Conservation (phyloP, 2,113 vertebrate genomes). For the Microcebus lehilahytsara region DNA sequence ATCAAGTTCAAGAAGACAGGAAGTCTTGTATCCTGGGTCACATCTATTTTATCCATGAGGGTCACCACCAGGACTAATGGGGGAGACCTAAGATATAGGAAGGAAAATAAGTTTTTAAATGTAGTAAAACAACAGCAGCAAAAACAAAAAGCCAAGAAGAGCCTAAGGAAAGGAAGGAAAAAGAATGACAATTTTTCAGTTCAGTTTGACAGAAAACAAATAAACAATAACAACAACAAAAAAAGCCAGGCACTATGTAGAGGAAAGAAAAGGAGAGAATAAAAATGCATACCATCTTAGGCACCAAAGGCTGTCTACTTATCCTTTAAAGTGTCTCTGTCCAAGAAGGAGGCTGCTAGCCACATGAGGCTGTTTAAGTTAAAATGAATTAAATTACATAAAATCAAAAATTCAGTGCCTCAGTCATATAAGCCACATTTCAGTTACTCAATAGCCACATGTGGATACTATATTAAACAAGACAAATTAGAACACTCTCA, state of each 20-base stretch:
- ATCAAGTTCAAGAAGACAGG: background rate
- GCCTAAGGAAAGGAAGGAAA: background rate
- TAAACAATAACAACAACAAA: background rate
- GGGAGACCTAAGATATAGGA: background rate
- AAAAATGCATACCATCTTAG: background rate
- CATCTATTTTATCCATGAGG: slow-evolving; percentile 19
- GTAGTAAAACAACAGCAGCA: background rate
- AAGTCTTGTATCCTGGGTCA: background rate
- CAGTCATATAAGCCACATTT: background rate
- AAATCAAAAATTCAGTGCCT: slow-evolving; percentile 9
- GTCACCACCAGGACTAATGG: background rate
- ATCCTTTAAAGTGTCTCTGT: background rate
- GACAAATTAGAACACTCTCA: background rate
- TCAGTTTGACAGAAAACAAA: background rate
- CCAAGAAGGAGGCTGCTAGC: background rate
- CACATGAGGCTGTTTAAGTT: background rate
- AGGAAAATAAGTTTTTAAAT: slow-evolving; percentile 6
- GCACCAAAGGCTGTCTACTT: background rate
- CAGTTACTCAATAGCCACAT: background rate
- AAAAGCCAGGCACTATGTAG: background rate
- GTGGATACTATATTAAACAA: background rate
- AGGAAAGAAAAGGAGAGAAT: background rate
- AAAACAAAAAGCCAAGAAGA: background rate
- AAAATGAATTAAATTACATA: background rate
- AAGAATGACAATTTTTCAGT: background rate